Conservation (phyloP, 1,140 invertebrate species). For the Tribolium castaneum region DNA sequence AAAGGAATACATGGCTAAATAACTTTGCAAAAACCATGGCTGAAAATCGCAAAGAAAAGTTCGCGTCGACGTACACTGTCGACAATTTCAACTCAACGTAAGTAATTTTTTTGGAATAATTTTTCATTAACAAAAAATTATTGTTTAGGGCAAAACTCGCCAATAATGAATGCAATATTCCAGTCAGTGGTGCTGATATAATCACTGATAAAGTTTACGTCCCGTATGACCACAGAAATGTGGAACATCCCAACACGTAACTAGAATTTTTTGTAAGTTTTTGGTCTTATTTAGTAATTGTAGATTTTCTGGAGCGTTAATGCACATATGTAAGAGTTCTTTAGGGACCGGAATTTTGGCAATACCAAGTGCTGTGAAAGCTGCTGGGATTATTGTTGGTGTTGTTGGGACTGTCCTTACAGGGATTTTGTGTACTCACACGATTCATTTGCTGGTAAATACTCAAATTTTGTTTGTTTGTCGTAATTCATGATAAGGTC, state of each 20-base stretch:
- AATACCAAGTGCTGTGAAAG: conserved; percentile 86
- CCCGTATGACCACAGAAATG: background rate
- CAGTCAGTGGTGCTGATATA: background rate
- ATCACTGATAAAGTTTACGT: background rate
- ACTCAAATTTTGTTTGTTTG: background rate
- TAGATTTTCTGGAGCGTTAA: conserved; percentile 77
- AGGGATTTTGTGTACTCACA: conserved; percentile 81
- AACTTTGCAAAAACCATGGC: background rate
- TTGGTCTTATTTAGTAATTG: conserved; percentile 47
- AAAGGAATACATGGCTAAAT: too few species aligned
- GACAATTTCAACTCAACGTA: background rate
- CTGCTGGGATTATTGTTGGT: conserved; percentile 80
- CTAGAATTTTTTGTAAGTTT: background rate
- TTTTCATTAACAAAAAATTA: background rate
- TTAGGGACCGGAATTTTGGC: conserved; percentile 89
- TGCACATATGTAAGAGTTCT: conserved; percentile 85
- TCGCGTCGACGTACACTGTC: too few species aligned
- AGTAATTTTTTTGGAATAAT: background rate
- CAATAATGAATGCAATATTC: background rate
- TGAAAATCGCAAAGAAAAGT: background rate
- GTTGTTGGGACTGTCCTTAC: conserved; percentile 76
- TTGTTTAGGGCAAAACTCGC: background rate
- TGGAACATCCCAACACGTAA: background rate
- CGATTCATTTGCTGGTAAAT: conserved; percentile 81
- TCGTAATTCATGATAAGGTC: background rate